These are phyloP conservation scores for Melangyna quadrimaculata DNA, from an alignment of 2,888 invertebrate genomes.

Conservation along the genomic window DNA sequence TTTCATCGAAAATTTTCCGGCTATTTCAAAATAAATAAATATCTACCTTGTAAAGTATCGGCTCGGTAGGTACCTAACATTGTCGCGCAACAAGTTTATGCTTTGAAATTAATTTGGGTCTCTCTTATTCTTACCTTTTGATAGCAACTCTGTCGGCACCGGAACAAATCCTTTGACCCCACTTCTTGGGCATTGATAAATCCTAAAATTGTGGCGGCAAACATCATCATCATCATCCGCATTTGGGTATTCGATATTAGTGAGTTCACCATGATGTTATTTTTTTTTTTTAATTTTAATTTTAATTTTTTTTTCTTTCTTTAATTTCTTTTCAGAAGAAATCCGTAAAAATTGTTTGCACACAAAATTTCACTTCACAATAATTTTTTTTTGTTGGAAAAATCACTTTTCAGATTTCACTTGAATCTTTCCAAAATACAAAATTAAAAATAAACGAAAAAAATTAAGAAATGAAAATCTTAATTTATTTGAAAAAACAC, in stretches of 20 bases:
- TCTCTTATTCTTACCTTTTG: conserved; percentile 77
- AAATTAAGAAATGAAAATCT: conserved; percentile 7
- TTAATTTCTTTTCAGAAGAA: not conserved
- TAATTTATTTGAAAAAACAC: not conserved
- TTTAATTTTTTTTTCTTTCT: not conserved
- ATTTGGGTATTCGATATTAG: conserved; percentile 30
- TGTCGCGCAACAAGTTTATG: conserved; percentile 58
- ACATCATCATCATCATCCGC: conserved; percentile 36
- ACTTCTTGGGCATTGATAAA: conserved; percentile 72
- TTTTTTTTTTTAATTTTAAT: not conserved
- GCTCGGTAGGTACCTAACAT: not conserved
- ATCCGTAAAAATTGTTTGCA: conserved; percentile 23
- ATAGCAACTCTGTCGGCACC: conserved; percentile 80
- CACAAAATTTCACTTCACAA: conserved; percentile 30
- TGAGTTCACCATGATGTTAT: conserved; percentile 48
- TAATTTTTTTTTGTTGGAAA: not conserved
- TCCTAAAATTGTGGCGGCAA: conserved; percentile 64
- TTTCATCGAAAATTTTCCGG: not conserved
- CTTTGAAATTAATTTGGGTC: not conserved
- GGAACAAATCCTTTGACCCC: conserved; percentile 78
- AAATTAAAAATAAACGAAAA: conserved; percentile 11
- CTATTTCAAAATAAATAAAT: not conserved
- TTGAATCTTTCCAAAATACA: not conserved
- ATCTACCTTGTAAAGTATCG: not conserved
- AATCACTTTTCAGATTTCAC: conserved; percentile 31